These are phyloP conservation scores for Palythoa grandis DNA, from an alignment of 92 coral and sea anemone species.

Conservation along the genomic window DNA sequence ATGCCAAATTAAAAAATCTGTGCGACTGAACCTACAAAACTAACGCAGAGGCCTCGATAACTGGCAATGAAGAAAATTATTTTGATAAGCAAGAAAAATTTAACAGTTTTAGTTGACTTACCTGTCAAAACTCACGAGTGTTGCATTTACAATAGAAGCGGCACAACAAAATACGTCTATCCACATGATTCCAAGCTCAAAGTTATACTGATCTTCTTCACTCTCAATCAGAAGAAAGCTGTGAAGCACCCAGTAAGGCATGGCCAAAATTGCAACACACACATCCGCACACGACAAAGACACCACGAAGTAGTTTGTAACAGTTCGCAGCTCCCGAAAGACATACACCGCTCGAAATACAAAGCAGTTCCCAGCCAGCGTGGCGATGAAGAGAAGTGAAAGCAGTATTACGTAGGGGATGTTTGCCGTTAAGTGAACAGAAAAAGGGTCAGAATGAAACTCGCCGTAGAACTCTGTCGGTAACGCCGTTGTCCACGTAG, in stretches of 20 bases:
- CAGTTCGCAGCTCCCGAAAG: slow-evolving; percentile 85
- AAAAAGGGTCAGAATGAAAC: background rate
- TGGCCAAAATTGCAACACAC: slow-evolving; percentile 77
- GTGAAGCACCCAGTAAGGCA: slow-evolving; percentile 78
- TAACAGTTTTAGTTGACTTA: background rate
- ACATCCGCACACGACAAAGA: slow-evolving; percentile 83
- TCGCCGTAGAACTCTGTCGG: background rate
- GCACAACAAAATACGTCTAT: slow-evolving; percentile 80
- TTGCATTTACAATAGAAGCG: slow-evolving; percentile 81
- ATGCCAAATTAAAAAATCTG: background rate
- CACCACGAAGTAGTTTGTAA: slow-evolving; percentile 82
- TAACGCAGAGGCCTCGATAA: background rate
- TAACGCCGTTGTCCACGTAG: background rate
- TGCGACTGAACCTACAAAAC: background rate
- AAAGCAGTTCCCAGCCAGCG: slow-evolving; percentile 72
- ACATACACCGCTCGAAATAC: slow-evolving; percentile 81
- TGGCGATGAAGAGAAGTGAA: slow-evolving; percentile 67
- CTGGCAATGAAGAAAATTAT: background rate
- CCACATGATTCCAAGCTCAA: slow-evolving; percentile 73
- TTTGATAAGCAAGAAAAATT: background rate
- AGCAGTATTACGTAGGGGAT: slow-evolving; percentile 59
- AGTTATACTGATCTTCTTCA: slow-evolving; percentile 34
- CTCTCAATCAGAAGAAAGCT: slow-evolving; percentile 44
- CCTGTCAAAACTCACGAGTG: slow-evolving; percentile 81
- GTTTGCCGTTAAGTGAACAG: slow-evolving; percentile 17